Conservation (phyloP, 2,888 invertebrate genomes). For the Orchesellides sinensis region DNA sequence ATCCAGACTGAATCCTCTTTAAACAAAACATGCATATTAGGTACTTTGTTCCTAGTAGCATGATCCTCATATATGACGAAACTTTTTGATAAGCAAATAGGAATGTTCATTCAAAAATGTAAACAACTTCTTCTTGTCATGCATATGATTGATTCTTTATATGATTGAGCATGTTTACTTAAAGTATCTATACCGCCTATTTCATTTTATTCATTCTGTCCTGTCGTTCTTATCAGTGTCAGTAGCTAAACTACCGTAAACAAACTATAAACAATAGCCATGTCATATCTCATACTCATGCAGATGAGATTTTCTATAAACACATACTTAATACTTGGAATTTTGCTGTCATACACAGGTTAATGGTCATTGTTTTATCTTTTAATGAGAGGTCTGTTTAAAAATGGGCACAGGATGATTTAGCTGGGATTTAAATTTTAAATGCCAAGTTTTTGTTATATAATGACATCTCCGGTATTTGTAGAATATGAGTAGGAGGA, state of each 20-base stretch:
- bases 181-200: too few species aligned
- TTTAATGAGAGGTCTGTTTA: background rate
- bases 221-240: background rate
- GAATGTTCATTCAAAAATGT: background rate
- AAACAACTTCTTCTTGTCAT: background rate
- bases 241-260: background rate
- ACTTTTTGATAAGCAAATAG: background rate
- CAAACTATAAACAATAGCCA: background rate
- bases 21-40: background rate
- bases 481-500: background rate
- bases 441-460: background rate
- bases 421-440: conserved; percentile 11
- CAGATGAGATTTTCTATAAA: background rate
- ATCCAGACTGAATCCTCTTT: background rate
- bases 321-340: too few species aligned
- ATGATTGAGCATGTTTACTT: background rate
- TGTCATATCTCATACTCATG: too few species aligned
- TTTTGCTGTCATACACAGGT: too few species aligned
- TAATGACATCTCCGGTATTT: background rate
- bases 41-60: background rate
- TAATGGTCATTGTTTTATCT: too few species aligned
- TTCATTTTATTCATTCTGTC: background rate
- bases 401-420: background rate
- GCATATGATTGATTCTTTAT: background rate
- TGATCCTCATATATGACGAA: background rate